These are phyloP conservation scores for Gasterosteus aculeatus DNA, from an alignment of 2,113 vertebrate genomes.

Conservation along the genomic window DNA sequence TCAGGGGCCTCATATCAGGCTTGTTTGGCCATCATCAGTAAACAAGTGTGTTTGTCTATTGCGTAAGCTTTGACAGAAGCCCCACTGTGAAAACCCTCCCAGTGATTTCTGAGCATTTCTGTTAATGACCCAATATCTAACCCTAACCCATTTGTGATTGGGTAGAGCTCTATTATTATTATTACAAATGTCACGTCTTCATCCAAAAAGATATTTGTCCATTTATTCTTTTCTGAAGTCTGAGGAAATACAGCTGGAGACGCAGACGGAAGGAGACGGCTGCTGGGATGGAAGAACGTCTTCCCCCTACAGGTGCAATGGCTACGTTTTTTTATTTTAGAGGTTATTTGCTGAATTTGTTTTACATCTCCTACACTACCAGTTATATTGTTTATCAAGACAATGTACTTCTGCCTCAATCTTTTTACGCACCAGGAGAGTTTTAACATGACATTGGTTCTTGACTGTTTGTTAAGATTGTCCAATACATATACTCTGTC, in stretches of 20 bases:
- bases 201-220: neutral
- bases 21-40: neutral
- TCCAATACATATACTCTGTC: no score
- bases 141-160: neutral
- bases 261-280: neutral
- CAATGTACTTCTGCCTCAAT: neutral
- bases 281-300: neutral
- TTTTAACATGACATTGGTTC: neutral
- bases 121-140: neutral
- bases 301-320: neutral
- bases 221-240: neutral
- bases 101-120: neutral
- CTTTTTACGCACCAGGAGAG: neutral
- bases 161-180: neutral
- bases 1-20: no score
- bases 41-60: slow-evolving; percentile 2
- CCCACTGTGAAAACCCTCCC: neutral
- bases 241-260: neutral
- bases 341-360: neutral
- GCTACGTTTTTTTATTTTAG: neutral
- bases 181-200: neutral
- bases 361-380: neutral
- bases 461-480: neutral
- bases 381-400: neutral
- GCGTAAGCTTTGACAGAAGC: neutral